These are phyloP conservation scores for Phrixothrix hirtus DNA, from an alignment of 2,888 invertebrate species.

Conservation along the genomic window DNA sequence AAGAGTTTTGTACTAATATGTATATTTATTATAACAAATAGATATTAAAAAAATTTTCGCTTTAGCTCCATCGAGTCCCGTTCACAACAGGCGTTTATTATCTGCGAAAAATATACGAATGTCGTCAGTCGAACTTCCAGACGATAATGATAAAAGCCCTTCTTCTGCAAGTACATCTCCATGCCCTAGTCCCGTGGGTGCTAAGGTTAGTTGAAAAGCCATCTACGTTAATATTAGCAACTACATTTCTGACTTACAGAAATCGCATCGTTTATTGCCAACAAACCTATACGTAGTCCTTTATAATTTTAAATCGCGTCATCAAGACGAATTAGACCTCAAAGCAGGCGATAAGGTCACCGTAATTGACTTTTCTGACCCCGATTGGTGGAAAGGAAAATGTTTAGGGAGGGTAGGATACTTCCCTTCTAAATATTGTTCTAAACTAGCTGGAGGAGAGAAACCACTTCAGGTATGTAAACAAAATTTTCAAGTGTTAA, in stretches of 20 bases:
- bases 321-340: conserved; percentile 90
- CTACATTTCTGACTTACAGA: conserved; percentile 60
- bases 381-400: conserved; percentile 98
- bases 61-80: conserved; percentile 87
- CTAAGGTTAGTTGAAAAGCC: conserved; percentile 43
- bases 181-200: conserved; percentile 79
- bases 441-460: conserved; percentile 87
- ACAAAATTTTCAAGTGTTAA: not conserved
- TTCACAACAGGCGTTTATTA: conserved; percentile 80
- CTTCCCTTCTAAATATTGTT: conserved; percentile 94
- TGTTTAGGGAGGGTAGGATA: conserved; percentile 88
- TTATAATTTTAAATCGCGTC: conserved; percentile 93
- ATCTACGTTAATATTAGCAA: too few relatives aligned
- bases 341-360: conserved; percentile 91
- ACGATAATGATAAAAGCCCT: conserved; percentile 86
- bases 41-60: not conserved
- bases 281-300: conserved; percentile 92
- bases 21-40: not conserved
- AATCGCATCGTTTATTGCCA: conserved; percentile 81
- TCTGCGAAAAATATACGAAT: conserved; percentile 83
- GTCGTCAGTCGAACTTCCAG: conserved; percentile 92
- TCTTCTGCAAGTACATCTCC: conserved; percentile 93
- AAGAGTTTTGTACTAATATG: conserved; percentile 7
- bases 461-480: conserved; percentile 79
- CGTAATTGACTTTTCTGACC: conserved; percentile 91